These are phyloP conservation scores for Morpho achilles DNA, from an alignment of 2,888 invertebrate species.

Conservation along the genomic window DNA sequence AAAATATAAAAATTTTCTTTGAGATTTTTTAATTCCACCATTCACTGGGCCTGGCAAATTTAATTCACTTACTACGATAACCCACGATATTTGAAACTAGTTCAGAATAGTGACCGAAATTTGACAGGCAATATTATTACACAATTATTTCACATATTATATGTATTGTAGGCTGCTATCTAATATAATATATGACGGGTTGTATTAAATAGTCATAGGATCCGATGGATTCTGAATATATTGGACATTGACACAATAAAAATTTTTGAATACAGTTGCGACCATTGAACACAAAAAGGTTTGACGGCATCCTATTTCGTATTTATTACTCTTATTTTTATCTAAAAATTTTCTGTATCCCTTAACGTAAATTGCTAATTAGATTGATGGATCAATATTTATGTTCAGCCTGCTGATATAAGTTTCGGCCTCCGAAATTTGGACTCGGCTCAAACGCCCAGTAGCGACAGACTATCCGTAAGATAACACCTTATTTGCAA, in stretches of 20 bases:
- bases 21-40: constrained; percentile 3
- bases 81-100: constrained; percentile 1
- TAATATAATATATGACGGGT: too few species aligned
- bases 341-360: too few species aligned
- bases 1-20: constrained; percentile 1
- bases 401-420: constrained; percentile 60
- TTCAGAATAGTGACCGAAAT: neutral
- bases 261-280: too few species aligned
- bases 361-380: neutral
- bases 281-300: too few species aligned
- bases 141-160: too few species aligned
- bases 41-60: neutral
- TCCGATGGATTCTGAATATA: too few species aligned
- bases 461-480: constrained; percentile 69
- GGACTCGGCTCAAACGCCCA: constrained; percentile 62
- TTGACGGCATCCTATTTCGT: too few species aligned
- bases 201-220: too few species aligned
- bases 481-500: constrained; percentile 58
- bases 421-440: constrained; percentile 68
- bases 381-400: constrained; percentile 20
- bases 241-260: too few species aligned
- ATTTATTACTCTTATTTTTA: too few species aligned
- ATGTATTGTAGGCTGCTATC: too few species aligned
- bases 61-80: neutral
- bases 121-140: neutral